These are phyloP conservation scores for Gymnoscopelus microlampas DNA, from an alignment of 2,797 vertebrate genomes.

Conservation along the genomic window DNA sequence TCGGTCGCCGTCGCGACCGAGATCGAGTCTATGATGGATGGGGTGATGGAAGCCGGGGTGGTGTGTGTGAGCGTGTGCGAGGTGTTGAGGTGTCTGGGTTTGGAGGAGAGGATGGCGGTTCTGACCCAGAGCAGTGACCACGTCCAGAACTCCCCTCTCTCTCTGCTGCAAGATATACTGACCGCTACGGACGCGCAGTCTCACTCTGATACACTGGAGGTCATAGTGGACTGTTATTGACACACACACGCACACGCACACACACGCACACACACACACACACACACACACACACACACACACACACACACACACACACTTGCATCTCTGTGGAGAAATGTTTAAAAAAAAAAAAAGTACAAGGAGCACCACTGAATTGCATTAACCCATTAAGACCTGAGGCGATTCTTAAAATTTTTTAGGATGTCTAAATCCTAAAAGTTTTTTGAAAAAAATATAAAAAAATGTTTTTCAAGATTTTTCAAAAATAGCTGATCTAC, in stretches of 20 bases:
- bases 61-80: slow-evolving; percentile 47
- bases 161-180: slow-evolving; percentile 79
- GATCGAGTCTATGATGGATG: slow-evolving; percentile 65
- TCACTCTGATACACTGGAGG: slow-evolving; percentile 50
- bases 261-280: background rate
- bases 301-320: background rate
- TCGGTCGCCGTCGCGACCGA: slow-evolving; percentile 18
- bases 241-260: slow-evolving; percentile 26
- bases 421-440: no score
- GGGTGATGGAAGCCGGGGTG: background rate
- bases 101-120: slow-evolving; percentile 65
- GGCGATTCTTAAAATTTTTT: no score
- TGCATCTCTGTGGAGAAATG: no score
- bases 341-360: no score
- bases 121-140: slow-evolving; percentile 79
- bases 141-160: slow-evolving; percentile 79
- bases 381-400: no score
- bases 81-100: slow-evolving; percentile 53
- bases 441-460: no score
- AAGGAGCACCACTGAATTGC: background rate
- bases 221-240: slow-evolving; percentile 79
- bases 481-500: no score
- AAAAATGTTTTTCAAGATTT: no score
- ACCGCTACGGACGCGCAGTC: slow-evolving; percentile 34
- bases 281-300: background rate